phyloP scores from a whole-genome alignment of 2,888 invertebrate genomes.

The Pollenia amentaria region DNA sequence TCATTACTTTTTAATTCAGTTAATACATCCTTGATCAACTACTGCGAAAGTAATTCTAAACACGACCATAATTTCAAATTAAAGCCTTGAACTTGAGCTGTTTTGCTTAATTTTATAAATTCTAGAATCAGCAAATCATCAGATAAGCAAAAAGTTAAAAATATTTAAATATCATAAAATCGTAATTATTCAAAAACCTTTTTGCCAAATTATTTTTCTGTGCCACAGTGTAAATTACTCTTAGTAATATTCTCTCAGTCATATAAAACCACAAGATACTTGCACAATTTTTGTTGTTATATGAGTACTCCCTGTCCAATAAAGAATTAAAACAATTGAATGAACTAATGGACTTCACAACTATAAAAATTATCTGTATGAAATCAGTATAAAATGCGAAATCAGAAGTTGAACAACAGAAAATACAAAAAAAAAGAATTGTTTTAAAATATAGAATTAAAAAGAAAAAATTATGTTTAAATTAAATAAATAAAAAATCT shows the following conservation, averaged over 20 bases:
- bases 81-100: too few relatives aligned
- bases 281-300: constrained; percentile 41
- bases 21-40: too few relatives aligned
- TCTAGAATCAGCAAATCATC: too few relatives aligned
- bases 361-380: constrained; percentile 44
- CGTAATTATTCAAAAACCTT: too few relatives aligned
- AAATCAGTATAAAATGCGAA: constrained; percentile 68
- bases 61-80: too few relatives aligned
- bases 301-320: constrained; percentile 15
- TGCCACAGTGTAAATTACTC: neutral
- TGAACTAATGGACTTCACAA: constrained; percentile 60
- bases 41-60: too few relatives aligned
- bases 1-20: too few relatives aligned
- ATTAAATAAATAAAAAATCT: too few relatives aligned
- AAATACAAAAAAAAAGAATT: constrained; percentile 17
- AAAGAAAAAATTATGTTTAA: neutral
- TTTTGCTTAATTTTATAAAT: too few relatives aligned
- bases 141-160: too few relatives aligned
- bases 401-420: constrained; percentile 60
- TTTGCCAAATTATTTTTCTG: neutral
- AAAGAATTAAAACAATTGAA: constrained; percentile 50
- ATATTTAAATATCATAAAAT: too few relatives aligned
- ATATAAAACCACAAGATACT: constrained; percentile 59
- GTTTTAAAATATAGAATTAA: constrained; percentile 14
- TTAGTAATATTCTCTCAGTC: constrained; percentile 17